Conservation (phyloP, 2,888 invertebrate genomes). For the Saturnia japonica region DNA sequence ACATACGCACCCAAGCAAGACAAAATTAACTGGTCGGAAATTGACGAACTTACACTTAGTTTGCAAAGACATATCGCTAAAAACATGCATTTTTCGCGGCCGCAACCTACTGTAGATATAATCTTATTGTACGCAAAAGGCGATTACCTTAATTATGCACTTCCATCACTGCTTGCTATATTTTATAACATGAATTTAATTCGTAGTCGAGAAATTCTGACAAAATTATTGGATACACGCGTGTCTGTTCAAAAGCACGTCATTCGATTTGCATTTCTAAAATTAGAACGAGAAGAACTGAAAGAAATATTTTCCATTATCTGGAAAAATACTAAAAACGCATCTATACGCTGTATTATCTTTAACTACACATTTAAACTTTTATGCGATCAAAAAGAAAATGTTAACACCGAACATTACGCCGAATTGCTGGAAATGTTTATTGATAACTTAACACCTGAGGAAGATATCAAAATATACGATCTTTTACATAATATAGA, state of each 20-base stretch:
- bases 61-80: constrained; percentile 58
- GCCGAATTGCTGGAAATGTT: constrained; percentile 56
- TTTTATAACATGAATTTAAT: constrained; percentile 53
- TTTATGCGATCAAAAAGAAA: constrained; percentile 50
- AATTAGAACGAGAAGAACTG: constrained; percentile 45
- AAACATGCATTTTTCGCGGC: constrained; percentile 63
- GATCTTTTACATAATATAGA: constrained; percentile 41
- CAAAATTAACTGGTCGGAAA: constrained; percentile 56
- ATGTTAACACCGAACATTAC: constrained; percentile 37
- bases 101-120: constrained; percentile 52
- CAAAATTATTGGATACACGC: constrained; percentile 50
- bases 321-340: constrained; percentile 57
- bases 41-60: constrained; percentile 51
- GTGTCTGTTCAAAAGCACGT: constrained; percentile 68
- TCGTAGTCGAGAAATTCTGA: constrained; percentile 43
- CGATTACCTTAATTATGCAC: constrained; percentile 60
- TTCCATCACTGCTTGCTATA: constrained; percentile 60
- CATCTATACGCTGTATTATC: constrained; percentile 56
- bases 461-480: constrained; percentile 59
- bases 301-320: constrained; percentile 46
- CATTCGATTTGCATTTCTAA: constrained; percentile 53
- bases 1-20: constrained; percentile 53
- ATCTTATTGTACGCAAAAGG: constrained; percentile 60
- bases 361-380: constrained; percentile 53
- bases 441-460: constrained; percentile 53